These are phyloP conservation scores for Heterohyrax brucei DNA, from an alignment of 2,797 vertebrate genomes.

Conservation along the genomic window DNA sequence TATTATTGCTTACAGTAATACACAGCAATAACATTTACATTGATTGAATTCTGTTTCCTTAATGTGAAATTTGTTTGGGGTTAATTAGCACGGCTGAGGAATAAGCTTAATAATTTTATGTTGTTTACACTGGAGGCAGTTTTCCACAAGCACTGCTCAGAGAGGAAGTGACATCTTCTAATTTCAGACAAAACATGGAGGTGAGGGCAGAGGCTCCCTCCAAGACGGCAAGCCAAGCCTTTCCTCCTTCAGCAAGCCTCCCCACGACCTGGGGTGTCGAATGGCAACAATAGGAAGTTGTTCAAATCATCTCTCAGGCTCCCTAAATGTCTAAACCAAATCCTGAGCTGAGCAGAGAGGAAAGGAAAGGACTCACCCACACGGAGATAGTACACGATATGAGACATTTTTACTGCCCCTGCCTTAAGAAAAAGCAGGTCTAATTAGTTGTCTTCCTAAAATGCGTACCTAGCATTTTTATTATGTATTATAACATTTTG, in stretches of 20 bases:
- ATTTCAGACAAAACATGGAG: slow-evolving; percentile 87
- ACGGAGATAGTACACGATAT: slow-evolving; percentile 87
- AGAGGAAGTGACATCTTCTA: slow-evolving; percentile 86
- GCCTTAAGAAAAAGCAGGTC: slow-evolving; percentile 94
- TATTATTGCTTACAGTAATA: slow-evolving; percentile 84
- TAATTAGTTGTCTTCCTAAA: slow-evolving; percentile 96
- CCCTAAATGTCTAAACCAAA: slow-evolving; percentile 88
- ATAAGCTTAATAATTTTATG: slow-evolving; percentile 89
- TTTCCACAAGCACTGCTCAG: slow-evolving; percentile 84
- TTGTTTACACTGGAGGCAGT: slow-evolving; percentile 90
- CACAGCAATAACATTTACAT: slow-evolving; percentile 81
- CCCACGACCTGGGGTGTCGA: slow-evolving; percentile 72
- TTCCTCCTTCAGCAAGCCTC: slow-evolving; percentile 75
- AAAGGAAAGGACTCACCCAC: slow-evolving; percentile 86
- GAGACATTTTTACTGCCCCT: slow-evolving; percentile 89
- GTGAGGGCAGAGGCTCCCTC: slow-evolving; percentile 80
- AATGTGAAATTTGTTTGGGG: slow-evolving; percentile 87
- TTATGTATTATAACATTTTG: slow-evolving; percentile 95
- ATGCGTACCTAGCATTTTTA: slow-evolving; percentile 96
- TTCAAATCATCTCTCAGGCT: slow-evolving; percentile 89
- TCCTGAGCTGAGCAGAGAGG: slow-evolving; percentile 68
- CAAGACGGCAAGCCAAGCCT: slow-evolving; percentile 51
- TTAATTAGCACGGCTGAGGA: slow-evolving; percentile 88
- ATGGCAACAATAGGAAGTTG: slow-evolving; percentile 88
- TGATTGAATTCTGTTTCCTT: slow-evolving; percentile 87